A percentile compares a stretch with the other conserved stretches of the same genome.
These are phyloP conservation scores for Platalea minor DNA, from an alignment of 2,797 vertebrate genomes.

Conservation along the genomic window DNA sequence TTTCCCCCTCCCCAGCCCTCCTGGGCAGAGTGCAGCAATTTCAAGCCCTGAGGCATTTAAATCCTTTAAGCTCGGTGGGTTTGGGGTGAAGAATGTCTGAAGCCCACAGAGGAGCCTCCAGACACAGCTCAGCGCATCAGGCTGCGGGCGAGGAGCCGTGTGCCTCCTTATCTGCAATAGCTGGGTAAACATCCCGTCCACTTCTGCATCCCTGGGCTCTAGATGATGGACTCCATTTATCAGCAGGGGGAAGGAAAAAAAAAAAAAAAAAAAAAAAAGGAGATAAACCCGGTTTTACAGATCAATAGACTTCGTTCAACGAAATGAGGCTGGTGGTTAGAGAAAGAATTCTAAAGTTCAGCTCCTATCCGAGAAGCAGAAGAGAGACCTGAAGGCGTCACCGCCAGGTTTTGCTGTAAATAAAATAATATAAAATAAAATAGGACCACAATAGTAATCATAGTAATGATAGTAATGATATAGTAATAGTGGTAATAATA, in stretches of 20 bases:
- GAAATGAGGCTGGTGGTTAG: background rate
- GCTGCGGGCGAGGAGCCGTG: slow-evolving; percentile 56
- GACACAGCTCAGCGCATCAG: slow-evolving; percentile 26
- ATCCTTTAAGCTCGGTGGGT: background rate
- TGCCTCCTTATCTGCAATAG: slow-evolving; percentile 54
- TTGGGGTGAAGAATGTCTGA: background rate
- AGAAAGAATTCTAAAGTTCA: background rate
- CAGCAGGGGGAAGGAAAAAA: background rate
- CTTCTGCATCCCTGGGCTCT: background rate
- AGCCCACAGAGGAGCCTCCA: background rate
- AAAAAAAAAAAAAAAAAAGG: no score
- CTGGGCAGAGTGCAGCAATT: background rate
- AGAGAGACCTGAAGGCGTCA: background rate
- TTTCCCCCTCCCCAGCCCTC: background rate
- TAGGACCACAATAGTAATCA: no score
- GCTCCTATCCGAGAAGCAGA: background rate
- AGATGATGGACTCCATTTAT: background rate
- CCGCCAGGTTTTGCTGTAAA: background rate
- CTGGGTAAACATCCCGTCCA: slow-evolving; percentile 58
- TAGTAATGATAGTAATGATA: no score
- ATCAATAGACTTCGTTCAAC: background rate
- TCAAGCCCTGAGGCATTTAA: background rate
- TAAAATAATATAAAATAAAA: no score
- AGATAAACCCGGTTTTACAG: background rate
- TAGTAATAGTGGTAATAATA: background rate